Evolutionary conservation across 2,113 vertebrate genomes (phyloP), one percentile per base, ranked within the genome.

Genomic region (Caranx ignobilis): DNA sequence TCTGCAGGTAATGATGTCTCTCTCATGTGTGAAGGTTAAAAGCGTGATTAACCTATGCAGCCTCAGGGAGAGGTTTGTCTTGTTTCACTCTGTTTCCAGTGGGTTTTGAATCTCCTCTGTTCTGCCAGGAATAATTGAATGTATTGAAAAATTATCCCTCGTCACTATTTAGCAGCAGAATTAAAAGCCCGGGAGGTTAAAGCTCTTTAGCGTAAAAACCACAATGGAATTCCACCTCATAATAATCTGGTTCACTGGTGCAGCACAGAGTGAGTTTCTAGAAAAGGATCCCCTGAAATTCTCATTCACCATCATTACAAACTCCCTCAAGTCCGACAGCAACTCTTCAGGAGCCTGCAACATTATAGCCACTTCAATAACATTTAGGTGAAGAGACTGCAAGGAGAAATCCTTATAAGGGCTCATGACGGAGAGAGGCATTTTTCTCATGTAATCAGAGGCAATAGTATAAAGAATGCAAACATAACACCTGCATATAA

Each of bases 11-110:
- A 31, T 50, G 60, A 50, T 54, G 74, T 68, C n/a, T 76, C 66
- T 63, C 21, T 63, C 70, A 67, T 47, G 82, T 82, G 73, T 83
- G 80, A 87, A 89, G 68, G 82, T 77, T 77, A 77, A 77, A 75
- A 35, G 61, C 71, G 52, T 79, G 66, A 84, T 80, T 85, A 87
- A 79, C 80, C 75, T n/a, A 10, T 69, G 45, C 64, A 26, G 75
- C 85, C 67, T 63, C 60, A 5, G 79, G 71, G 69, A 76, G 55
- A 75, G 34, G 45, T 43, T 71, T 18, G 72, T 77, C 76, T 72
- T 59, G 57, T 74, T 71, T 67, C 39, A 61, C 32, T 61, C 48
- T 5, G 16, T 70, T 70, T 75, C 64, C 66, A 41, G 47, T 31
- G 18, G 45, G 50, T 65, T 65, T 57, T 54, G 61, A 74, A 35